Conservation (phyloP, 1,140 invertebrate genomes). For the Ericerus pela region DNA sequence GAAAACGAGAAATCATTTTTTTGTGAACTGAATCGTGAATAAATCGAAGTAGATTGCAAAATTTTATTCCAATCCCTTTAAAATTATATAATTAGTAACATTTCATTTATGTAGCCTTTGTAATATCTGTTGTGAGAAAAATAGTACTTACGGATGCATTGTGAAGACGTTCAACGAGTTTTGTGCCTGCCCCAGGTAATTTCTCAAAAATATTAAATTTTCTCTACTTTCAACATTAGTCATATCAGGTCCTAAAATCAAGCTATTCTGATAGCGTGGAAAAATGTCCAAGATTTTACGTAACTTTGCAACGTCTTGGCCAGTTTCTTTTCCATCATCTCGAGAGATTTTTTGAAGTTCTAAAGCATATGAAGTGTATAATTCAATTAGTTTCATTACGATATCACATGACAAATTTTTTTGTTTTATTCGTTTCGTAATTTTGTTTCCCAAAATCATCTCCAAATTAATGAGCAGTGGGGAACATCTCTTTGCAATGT, state of each 20-base stretch:
- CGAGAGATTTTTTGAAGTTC: not conserved
- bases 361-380: not conserved
- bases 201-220: constrained; percentile 38
- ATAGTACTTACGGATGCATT: constrained; percentile 42
- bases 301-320: constrained; percentile 37
- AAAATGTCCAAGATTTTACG: constrained; percentile 40
- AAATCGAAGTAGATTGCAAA: constrained; percentile 24
- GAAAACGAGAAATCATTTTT: not conserved
- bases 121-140: no score
- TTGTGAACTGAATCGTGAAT: no score
- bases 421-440: constrained; percentile 30
- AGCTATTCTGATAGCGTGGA: constrained; percentile 30
- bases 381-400: no score
- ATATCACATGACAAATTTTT: constrained; percentile 19
- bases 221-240: constrained; percentile 28
- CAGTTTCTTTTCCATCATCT: constrained; percentile 27
- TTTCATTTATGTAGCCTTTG: no score
- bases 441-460: no score
- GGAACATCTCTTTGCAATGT: no score
- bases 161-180: constrained; percentile 40
- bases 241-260: constrained; percentile 33
- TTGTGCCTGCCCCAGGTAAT: constrained; percentile 36
- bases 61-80: constrained; percentile 1
- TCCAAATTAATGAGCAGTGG: no score
- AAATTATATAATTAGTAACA: not conserved